phyloP scores from a whole-genome alignment of 2,888 invertebrate genomes.

The Lochmaea capreae region DNA sequence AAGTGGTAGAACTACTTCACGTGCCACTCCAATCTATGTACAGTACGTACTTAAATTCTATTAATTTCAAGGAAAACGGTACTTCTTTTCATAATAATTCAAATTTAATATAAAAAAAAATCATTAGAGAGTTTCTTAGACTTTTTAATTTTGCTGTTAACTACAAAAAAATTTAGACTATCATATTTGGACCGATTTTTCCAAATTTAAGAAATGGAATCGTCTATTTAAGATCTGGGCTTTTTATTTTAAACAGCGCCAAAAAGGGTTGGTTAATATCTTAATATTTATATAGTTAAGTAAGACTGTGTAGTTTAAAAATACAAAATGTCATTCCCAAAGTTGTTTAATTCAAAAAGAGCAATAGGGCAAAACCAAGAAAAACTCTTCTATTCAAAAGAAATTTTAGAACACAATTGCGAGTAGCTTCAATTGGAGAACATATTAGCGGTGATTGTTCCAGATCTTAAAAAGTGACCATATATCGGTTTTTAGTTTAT shows the following conservation, averaged over 20 bases:
- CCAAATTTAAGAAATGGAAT: neutral
- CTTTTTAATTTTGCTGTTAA: constrained; percentile 18
- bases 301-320: neutral
- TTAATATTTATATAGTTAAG: neutral
- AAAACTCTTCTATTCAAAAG: no score
- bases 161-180: constrained; percentile 11
- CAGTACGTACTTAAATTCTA: constrained; percentile 36
- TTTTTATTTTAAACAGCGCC: neutral
- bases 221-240: neutral
- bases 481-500: neutral
- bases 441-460: neutral
- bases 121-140: constrained; percentile 14
- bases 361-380: no score
- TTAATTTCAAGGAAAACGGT: constrained; percentile 53
- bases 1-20: constrained; percentile 87
- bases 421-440: no score
- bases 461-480: neutral
- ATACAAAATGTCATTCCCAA: no score
- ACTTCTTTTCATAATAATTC: constrained; percentile 33
- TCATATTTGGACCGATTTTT: constrained; percentile 5
- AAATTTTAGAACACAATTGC: no score
- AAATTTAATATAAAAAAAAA: constrained; percentile 12
- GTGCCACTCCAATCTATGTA: constrained; percentile 89
- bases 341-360: no score
- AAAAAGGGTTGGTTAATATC: neutral